These are phyloP conservation scores for Accipiter virgatus DNA, from an alignment of 2,113 vertebrate species.

Conservation along the genomic window DNA sequence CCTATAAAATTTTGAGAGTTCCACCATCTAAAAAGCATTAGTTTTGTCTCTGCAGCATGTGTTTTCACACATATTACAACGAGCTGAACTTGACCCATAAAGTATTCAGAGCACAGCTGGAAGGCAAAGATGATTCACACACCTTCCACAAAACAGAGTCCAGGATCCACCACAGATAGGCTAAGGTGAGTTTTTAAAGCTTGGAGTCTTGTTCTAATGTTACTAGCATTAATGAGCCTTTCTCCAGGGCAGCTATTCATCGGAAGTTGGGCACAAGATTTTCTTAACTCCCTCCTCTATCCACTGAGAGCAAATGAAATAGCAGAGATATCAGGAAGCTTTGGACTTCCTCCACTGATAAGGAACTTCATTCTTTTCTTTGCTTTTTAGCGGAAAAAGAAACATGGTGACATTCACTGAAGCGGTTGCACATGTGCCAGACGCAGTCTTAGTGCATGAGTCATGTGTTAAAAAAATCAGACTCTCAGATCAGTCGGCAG, in stretches of 20 bases:
- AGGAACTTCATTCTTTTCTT: background rate
- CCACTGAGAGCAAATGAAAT: background rate
- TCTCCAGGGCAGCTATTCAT: background rate
- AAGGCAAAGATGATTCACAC: background rate
- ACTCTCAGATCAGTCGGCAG: background rate
- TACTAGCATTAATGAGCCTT: background rate
- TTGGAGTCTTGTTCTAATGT: background rate
- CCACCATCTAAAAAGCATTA: background rate
- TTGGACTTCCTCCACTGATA: background rate
- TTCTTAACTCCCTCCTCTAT: background rate
- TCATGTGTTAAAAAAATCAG: rapidly evolving
- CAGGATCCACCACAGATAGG: background rate
- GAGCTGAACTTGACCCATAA: background rate
- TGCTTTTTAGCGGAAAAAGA: background rate
- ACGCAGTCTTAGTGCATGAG: background rate
- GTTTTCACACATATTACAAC: background rate
- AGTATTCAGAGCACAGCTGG: background rate
- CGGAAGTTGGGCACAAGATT: background rate
- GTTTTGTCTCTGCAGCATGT: background rate
- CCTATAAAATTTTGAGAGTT: background rate
- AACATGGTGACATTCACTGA: background rate
- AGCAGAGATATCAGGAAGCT: background rate
- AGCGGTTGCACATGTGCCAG: background rate
- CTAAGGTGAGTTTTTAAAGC: background rate
- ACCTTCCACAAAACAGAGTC: background rate